Percentiles rank a stretch among this genome's conserved stretches.
Conservation (phyloP, 1,140 invertebrate species). For the Anthonomus grandis region DNA sequence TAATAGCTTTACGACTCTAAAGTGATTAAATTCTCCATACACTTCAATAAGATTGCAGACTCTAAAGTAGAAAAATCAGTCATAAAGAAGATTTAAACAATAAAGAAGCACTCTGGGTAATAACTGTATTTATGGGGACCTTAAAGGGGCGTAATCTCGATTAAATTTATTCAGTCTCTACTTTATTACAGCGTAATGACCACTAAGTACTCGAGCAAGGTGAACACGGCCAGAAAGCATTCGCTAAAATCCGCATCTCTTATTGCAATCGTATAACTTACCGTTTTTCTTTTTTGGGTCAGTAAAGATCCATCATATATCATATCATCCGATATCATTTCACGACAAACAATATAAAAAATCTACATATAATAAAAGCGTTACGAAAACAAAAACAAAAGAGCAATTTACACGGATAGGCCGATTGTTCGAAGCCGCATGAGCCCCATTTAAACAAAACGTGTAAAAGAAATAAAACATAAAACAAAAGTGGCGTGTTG, state of each 20-base stretch:
- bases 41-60: too few relatives aligned
- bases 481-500: slow-evolving; percentile 11
- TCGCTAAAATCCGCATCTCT: too few relatives aligned
- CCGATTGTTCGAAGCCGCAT: slow-evolving; percentile 20
- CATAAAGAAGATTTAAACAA: slow-evolving; percentile 12
- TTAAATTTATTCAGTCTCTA: slow-evolving; percentile 11
- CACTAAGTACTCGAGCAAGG: slow-evolving; percentile 12
- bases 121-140: slow-evolving; percentile 6
- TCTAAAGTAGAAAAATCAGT: too few relatives aligned
- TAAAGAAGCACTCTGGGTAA: slow-evolving; percentile 10
- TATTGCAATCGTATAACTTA: too few relatives aligned
- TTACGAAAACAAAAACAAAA: slow-evolving; percentile 9
- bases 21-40: too few relatives aligned
- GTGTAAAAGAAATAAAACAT: slow-evolving; percentile 3
- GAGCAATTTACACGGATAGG: slow-evolving; percentile 2
- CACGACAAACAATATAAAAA: too few relatives aligned
- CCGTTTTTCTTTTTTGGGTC: neutral
- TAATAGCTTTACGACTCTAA: too few relatives aligned
- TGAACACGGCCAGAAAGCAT: too few relatives aligned
- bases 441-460: slow-evolving; percentile 19
- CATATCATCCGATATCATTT: too few relatives aligned
- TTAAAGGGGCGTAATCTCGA: neutral
- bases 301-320: slow-evolving; percentile 1
- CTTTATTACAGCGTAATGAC: slow-evolving; percentile 1
- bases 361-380: slow-evolving; percentile 23